A percentile compares a stretch with the other conserved stretches of the same genome.
phyloP scores from a whole-genome alignment of 2,113 vertebrate genomes.

The Micronycteris hirsuta region DNA sequence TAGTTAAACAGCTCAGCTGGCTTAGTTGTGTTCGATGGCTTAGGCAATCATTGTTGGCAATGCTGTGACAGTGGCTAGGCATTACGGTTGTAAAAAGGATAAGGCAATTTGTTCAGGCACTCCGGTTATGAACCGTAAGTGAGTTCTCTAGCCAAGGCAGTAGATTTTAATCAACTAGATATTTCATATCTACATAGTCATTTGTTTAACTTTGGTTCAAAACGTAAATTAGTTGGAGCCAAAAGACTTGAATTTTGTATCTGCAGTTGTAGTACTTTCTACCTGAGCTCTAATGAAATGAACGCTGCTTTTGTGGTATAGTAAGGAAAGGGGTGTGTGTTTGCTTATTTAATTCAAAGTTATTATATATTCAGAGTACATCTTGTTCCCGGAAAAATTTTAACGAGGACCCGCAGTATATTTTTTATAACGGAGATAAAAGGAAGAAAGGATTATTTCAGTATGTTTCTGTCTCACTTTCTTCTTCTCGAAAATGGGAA shows the following conservation, averaged over 20 bases:
- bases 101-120: not conserved
- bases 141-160: not conserved
- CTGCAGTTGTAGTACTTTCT: not conserved
- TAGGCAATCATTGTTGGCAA: not conserved
- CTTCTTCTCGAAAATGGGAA: not conserved
- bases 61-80: not conserved
- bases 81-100: not conserved
- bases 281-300: not conserved
- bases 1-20: not conserved
- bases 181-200: not conserved
- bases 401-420: not conserved
- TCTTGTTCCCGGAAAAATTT: not conserved
- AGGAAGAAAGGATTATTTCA: not conserved
- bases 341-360: conserved; percentile 13
- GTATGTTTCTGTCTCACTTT: not conserved
- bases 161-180: not conserved
- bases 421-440: not conserved
- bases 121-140: not conserved
- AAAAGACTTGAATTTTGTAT: not conserved
- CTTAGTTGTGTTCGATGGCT: not conserved
- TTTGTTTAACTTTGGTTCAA: conserved; percentile 17
- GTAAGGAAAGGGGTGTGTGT: not conserved
- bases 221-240: not conserved
- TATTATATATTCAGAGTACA: not conserved
- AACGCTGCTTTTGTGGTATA: not conserved